Base-by-base conservation (phyloP, 2,113 vertebrate genomes). In the Illadopsis cleaveri region DNA sequence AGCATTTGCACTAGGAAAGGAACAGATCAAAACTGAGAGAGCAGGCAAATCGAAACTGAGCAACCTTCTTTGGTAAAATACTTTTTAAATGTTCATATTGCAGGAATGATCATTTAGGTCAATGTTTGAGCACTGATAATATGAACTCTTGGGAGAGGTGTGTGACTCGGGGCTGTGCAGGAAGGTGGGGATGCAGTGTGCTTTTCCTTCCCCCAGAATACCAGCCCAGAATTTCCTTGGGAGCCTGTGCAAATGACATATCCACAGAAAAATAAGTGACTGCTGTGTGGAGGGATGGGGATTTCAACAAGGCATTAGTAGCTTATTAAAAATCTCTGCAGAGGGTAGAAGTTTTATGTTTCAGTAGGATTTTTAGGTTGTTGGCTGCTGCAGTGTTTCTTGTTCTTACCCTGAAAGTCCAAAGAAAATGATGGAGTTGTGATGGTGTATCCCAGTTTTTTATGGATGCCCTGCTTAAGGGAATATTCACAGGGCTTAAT, bases 401-500 rank as follows among this genome's bases (percentile, higher is more conserved):
- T 48, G 14, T 76, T 85, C 61, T 72, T 69, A 14, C 11, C 57
- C 53, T 53, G 48, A 13, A 90, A 57, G 42, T 69, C 51, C 5
- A 13, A 68, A 66, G 70, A 64, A 79, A 87, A 82, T 66, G 12
- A 47, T 76, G 35, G 45, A 70, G 30, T 80, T 58, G 24, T 82
- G 75, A 45, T 28, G 66, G 64, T 21, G 13, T 35, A 87, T 48
- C 65, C 48, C 71, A 30, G 37, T 38, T 95, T 65, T 69, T 73
- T 72, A 88, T 82, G 90, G 88, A 64, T 93, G 69, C 58, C 62
- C 77, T 92, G 60, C 88, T 81, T 89, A 86, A 81, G 47, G 60
- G 60, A 94, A 56, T 92, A 90, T 42, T 87, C 69, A 21, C 58
- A 64, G 65, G 72, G 28, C 69, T 96, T 95, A 90, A 90, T 86